A percentile compares a stretch with the other conserved stretches of the same genome.
phyloP scores from a whole-genome alignment of 2,797 vertebrate species.

The Meda fulgida region DNA sequence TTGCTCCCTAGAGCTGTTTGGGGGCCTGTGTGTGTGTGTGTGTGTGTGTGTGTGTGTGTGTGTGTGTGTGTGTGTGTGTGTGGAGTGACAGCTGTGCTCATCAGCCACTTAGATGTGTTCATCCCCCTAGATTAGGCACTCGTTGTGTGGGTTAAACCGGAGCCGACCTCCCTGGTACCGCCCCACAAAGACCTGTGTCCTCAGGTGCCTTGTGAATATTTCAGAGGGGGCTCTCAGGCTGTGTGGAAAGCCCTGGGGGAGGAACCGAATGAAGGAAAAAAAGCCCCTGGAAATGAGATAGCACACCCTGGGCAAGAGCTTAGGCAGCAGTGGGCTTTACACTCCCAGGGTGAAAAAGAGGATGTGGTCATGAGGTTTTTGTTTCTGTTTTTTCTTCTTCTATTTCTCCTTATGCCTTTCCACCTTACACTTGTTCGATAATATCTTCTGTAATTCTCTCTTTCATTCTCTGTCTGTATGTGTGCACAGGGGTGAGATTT shows the following conservation, averaged over 20 bases:
- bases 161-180: constrained; percentile 46
- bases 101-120: constrained; percentile 66
- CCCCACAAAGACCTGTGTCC: constrained; percentile 55
- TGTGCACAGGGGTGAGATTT: constrained; percentile 20
- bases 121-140: constrained; percentile 59
- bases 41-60: constrained; percentile 54
- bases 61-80: constrained; percentile 56
- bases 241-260: constrained; percentile 52
- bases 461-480: not conserved
- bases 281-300: constrained; percentile 64
- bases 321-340: constrained; percentile 40
- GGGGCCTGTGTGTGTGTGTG: constrained; percentile 60
- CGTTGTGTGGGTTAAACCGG: constrained; percentile 70
- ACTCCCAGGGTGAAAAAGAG: constrained; percentile 49
- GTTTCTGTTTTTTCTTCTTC: constrained; percentile 19
- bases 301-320: constrained; percentile 32
- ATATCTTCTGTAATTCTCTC: constrained; percentile 14
- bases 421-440: not conserved
- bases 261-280: constrained; percentile 55
- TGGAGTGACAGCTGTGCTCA: constrained; percentile 71
- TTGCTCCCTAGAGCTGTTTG: constrained; percentile 71
- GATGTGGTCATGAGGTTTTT: constrained; percentile 48
- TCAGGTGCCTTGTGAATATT: constrained; percentile 60
- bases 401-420: constrained; percentile 12
- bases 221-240: constrained; percentile 51